phyloP scores from a whole-genome alignment of 2,113 vertebrate species.

The Pluvialis apricaria region DNA sequence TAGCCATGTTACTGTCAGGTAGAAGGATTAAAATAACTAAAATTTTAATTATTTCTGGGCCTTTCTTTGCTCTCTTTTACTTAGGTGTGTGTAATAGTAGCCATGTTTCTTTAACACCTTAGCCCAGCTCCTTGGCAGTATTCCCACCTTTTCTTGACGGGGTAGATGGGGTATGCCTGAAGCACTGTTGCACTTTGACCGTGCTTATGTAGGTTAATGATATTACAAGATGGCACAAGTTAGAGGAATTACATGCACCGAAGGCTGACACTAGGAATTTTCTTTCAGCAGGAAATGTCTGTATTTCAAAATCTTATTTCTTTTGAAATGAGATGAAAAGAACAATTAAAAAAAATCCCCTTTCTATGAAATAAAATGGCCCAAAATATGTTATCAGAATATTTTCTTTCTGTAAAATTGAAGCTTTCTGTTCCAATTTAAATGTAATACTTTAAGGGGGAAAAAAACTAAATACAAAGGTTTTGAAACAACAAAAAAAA shows the following conservation, averaged over 20 bases:
- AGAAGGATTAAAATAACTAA: background rate
- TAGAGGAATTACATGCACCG: background rate
- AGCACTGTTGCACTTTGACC: slow-evolving; percentile 10
- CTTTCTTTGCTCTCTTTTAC: background rate
- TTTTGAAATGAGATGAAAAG: slow-evolving; percentile 15
- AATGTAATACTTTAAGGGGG: background rate
- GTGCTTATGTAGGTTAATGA: slow-evolving; percentile 1
- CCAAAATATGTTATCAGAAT: background rate
- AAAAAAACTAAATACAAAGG: background rate
- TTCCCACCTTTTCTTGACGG: background rate
- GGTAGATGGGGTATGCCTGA: background rate
- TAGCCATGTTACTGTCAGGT: background rate
- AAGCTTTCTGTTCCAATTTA: background rate
- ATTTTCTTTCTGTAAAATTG: background rate
- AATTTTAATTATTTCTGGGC: background rate
- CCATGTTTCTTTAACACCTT: slow-evolving; percentile 17
- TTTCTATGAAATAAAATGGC: background rate
- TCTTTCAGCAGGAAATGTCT: background rate
- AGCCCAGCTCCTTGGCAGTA: background rate
- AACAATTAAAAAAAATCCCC: background rate
- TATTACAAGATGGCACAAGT: slow-evolving; percentile 37
- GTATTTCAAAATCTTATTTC: background rate
- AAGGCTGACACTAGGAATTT: slow-evolving; percentile 17
- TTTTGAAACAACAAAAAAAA: background rate
- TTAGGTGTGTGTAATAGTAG: background rate